Conservation (phyloP, 2,888 invertebrate species). For the Pandemis cinnamomeana region DNA sequence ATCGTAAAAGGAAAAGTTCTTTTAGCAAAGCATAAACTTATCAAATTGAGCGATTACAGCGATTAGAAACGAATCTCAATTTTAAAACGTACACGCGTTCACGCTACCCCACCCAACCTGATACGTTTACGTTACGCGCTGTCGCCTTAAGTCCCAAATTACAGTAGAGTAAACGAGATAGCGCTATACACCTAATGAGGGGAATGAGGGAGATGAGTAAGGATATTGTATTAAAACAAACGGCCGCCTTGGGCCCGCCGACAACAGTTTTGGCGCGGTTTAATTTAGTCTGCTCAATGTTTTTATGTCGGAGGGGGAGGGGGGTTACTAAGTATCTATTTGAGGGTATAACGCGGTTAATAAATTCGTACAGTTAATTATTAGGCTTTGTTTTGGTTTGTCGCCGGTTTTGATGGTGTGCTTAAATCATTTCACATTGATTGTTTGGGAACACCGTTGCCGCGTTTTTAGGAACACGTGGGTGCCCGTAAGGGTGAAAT, state of each 20-base stretch:
- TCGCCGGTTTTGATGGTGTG: conserved; percentile 1
- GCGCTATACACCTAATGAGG: conserved; percentile 56
- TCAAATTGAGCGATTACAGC: not conserved
- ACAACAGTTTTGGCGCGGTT: conserved; percentile 83
- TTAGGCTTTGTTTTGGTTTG: conserved; percentile 60
- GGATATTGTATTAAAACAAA: conserved; percentile 84
- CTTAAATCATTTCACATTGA: conserved; percentile 14
- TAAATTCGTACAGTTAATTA: conserved; percentile 78
- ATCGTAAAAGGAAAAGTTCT: not conserved
- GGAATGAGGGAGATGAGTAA: conserved; percentile 71
- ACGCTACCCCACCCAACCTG: conserved; percentile 45
- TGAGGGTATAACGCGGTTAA: conserved; percentile 78
- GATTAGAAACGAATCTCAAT: conserved; percentile 17
- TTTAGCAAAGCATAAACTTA: not conserved
- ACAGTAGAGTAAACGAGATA: conserved; percentile 62
- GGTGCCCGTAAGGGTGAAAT: too few species aligned
- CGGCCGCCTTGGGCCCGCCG: conserved; percentile 81
- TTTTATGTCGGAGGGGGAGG: conserved; percentile 76
- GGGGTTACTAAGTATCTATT: conserved; percentile 79
- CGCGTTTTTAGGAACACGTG: not conserved
- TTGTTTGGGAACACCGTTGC: conserved; percentile 1
- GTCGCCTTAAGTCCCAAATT: conserved; percentile 76
- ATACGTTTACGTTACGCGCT: conserved; percentile 64
- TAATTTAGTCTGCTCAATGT: conserved; percentile 83
- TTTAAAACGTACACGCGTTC: conserved; percentile 21